Base-by-base conservation (phyloP, 2,113 vertebrate species). In the Silurus asotus region DNA sequence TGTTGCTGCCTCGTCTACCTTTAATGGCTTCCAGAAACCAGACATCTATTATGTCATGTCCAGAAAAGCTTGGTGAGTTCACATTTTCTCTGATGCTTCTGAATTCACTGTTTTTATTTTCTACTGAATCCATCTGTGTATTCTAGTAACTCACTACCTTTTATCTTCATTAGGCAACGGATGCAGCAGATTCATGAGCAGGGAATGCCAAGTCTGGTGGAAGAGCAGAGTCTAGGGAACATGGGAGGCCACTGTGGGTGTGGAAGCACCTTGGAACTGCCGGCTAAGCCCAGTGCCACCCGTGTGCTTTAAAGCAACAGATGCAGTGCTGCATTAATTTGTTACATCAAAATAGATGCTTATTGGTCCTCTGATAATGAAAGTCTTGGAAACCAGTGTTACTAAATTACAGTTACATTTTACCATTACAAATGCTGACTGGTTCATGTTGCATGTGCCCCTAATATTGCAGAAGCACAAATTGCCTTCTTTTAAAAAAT, bases 11-110 rank as follows among this genome's bases (percentile, higher is more conserved):
- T 94, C 97, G 49, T 99, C 98, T n/a, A 99, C 97, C 28, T 99
- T 99, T 93, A 99, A 99, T 2, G 97, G 98, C 20, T 99, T 99
- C 92, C 97, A 99, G 93, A 96, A 95, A 84, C 98, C 98, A 0
- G 94, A 97, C 61, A 96, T 99, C 81, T 84, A 96, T 87, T 97
- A 99, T 1, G 96, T 99, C 78, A 97, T 99, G 93, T 97, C 97
- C 6, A 95, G 96, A 59, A 90, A 94, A 4, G 93, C 95, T 53
- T 99, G 98, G 98, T 99, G 89, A 96, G 97, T 95, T 61, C 45
- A 69, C 1, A 6, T 37, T 25, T 79, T 78, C n/a, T 51, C 10
- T 62, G 15, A n/a, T 55, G 11, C 10, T 45, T 4, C 78, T 75
- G 37, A 5, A 48, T 61, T 23, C 3, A 65, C 45, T 77, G 45